Percentiles rank a stretch among this genome's conserved stretches.
Conservation (phyloP, 2,888 invertebrate genomes). For the Acleris sparsana region DNA sequence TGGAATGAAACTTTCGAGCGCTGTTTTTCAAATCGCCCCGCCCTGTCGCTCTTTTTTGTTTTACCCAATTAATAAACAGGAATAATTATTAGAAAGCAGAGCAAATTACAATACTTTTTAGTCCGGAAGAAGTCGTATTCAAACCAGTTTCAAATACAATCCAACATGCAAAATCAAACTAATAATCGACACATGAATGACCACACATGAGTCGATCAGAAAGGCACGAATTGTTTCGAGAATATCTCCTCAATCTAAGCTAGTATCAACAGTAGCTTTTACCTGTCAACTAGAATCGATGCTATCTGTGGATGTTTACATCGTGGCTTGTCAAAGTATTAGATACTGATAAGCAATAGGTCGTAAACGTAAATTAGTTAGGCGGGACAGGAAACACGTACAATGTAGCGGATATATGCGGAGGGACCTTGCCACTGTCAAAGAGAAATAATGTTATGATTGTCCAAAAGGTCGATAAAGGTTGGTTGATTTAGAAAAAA, state of each 20-base stretch:
- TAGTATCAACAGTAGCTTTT: conserved; percentile 26
- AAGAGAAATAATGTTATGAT: conserved; percentile 36
- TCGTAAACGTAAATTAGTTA: conserved; percentile 70
- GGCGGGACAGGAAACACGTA: conserved; percentile 69
- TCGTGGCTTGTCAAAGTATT: conserved; percentile 28
- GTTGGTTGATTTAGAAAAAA: neutral
- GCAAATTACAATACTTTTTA: no score
- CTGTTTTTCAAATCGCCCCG: no score
- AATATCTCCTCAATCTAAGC: conserved; percentile 24
- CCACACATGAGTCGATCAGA: conserved; percentile 5
- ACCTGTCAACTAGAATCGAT: conserved; percentile 27
- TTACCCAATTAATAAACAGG: neutral
- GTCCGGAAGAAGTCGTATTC: no score
- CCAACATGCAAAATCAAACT: neutral
- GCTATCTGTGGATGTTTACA: conserved; percentile 32
- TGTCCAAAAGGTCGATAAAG: conserved; percentile 3
- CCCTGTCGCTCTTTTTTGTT: no score
- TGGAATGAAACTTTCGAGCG: no score
- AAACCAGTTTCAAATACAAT: neutral
- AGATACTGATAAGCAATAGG: conserved; percentile 57
- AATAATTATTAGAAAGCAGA: no score
- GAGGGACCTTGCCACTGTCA: conserved; percentile 66
- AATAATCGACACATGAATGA: conserved; percentile 10
- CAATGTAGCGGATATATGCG: conserved; percentile 71
- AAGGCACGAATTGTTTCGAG: conserved; percentile 23